Evolutionary conservation across 2,113 vertebrate genomes (phyloP).

Genomic region (Canis aureus): DNA sequence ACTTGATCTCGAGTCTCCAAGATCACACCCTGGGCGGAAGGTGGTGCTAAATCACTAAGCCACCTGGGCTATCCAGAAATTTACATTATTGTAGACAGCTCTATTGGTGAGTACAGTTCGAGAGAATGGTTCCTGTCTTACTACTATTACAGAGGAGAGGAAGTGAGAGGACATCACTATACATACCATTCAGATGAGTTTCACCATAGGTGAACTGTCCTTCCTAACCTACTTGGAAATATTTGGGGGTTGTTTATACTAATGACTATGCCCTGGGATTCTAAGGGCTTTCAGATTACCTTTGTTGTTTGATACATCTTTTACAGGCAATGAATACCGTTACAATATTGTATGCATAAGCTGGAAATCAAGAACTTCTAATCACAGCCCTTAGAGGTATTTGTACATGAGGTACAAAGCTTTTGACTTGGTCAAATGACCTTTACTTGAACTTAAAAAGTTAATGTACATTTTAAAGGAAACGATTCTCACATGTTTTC

Average conservation of each 20-base stretch:
- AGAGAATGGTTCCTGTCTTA: background rate
- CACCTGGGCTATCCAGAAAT: too few relatives aligned
- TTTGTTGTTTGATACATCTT: background rate
- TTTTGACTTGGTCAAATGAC: constrained; percentile 40
- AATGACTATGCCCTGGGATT: background rate
- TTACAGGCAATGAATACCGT: background rate
- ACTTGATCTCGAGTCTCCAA: too few relatives aligned
- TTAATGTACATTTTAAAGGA: constrained; percentile 51
- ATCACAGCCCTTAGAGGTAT: background rate
- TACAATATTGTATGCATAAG: background rate
- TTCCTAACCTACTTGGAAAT: background rate
- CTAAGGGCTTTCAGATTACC: background rate
- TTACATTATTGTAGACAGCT: too few relatives aligned
- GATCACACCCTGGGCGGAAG: too few relatives aligned
- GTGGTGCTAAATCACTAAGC: too few relatives aligned
- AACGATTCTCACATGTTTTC: constrained; percentile 65
- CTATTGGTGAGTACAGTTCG: too few relatives aligned
- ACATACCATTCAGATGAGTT: background rate
- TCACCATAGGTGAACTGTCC: background rate
- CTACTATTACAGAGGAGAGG: background rate
- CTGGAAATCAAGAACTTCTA: background rate
- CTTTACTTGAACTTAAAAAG: constrained; percentile 54
- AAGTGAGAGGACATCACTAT: background rate
- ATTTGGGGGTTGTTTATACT: background rate
- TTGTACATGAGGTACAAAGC: background rate